Evolutionary conservation across 2,113 vertebrate genomes (phyloP).

Genomic region (Malurus elegans): DNA sequence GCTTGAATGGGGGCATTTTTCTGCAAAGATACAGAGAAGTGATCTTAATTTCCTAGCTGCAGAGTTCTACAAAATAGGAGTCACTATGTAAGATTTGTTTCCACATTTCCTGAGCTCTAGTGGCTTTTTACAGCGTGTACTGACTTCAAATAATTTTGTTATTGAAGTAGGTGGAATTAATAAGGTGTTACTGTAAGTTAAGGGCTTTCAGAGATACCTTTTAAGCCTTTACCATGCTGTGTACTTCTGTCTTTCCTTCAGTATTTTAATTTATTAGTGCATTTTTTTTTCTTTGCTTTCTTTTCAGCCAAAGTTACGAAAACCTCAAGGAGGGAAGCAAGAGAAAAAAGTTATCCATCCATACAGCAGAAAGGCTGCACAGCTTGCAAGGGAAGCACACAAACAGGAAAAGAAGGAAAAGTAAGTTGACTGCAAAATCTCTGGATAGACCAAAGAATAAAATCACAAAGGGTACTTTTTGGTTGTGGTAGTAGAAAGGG

Average conservation of each 20-base stretch:
- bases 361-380: constrained; percentile 92
- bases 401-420: constrained; percentile 87
- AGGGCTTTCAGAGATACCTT: neutral
- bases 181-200: neutral
- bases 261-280: neutral
- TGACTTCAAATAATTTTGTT: neutral
- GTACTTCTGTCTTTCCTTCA: neutral
- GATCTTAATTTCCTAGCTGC: neutral
- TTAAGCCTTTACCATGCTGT: neutral
- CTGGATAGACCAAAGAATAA: neutral
- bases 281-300: neutral
- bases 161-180: neutral
- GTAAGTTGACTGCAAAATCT: constrained; percentile 60
- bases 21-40: neutral
- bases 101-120: neutral
- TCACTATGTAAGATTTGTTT: neutral
- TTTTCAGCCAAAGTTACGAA: constrained; percentile 86
- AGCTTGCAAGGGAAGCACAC: constrained; percentile 82
- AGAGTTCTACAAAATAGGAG: neutral
- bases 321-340: constrained; percentile 71
- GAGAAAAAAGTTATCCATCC: constrained; percentile 90
- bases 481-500: neutral
- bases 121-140: neutral
- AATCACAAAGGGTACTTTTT: neutral
- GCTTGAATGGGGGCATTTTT: neutral